These are phyloP conservation scores for Euzetes globulus DNA, from an alignment of 2,888 invertebrate genomes.

Conservation along the genomic window DNA sequence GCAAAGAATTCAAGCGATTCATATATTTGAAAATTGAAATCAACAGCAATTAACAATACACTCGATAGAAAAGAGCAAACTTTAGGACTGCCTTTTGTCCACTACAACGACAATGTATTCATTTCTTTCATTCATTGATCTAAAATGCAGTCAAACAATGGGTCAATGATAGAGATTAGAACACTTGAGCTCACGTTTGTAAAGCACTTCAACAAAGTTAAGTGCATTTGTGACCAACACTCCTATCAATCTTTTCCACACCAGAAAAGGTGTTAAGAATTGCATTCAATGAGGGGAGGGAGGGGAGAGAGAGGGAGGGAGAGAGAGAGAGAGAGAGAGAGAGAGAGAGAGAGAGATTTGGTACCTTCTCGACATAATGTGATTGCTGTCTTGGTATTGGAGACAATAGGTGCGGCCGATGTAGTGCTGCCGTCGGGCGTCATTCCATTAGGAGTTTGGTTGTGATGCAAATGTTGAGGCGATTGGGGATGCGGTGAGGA, in stretches of 20 bases:
- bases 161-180: background rate
- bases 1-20: background rate
- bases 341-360: no score
- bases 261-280: background rate
- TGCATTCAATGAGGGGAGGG: background rate
- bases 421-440: background rate
- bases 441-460: background rate
- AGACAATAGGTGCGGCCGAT: background rate
- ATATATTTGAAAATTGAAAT: background rate
- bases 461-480: background rate
- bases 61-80: no score
- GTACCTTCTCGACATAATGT: no score
- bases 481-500: constrained; percentile 2
- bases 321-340: constrained; percentile 10
- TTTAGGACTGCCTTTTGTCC: no score
- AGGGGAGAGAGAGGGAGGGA: background rate
- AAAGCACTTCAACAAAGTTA: background rate
- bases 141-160: no score
- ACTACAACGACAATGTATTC: background rate
- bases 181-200: background rate
- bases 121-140: no score
- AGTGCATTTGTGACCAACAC: background rate
- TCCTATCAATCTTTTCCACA: background rate
- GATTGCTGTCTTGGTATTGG: background rate
- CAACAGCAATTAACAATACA: no score